Evolutionary conservation across 2,888 invertebrate species (phyloP).

Genomic region (Eumacrocentrus americanus): DNA sequence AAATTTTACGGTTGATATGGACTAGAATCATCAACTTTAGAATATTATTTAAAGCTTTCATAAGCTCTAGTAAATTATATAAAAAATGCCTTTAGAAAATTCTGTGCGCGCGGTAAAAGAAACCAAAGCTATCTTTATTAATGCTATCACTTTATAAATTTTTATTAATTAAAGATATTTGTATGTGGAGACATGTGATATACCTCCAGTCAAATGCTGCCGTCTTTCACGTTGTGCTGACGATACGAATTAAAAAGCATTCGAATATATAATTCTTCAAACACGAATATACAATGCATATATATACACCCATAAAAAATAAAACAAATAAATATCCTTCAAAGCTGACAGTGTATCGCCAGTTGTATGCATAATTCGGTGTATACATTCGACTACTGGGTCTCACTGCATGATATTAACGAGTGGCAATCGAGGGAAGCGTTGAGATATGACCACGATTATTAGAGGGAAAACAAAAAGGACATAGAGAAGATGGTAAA

Average conservation of each 20-base stretch:
- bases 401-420: slow-evolving; percentile 44
- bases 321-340: slow-evolving; percentile 14
- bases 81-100: too few relatives aligned
- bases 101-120: background rate
- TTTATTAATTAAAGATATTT: too few relatives aligned
- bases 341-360: slow-evolving; percentile 1
- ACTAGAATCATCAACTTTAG: too few relatives aligned
- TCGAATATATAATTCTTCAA: slow-evolving; percentile 7
- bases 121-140: background rate
- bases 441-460: slow-evolving; percentile 39
- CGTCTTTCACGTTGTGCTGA: slow-evolving; percentile 15
- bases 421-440: slow-evolving; percentile 42
- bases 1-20: too few relatives aligned
- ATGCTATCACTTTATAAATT: too few relatives aligned
- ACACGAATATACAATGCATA: slow-evolving; percentile 19
- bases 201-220: slow-evolving; percentile 2
- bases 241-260: slow-evolving; percentile 9
- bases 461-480: slow-evolving; percentile 30
- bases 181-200: slow-evolving; percentile 25
- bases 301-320: slow-evolving; percentile 1
- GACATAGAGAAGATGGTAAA: slow-evolving; percentile 22
- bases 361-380: slow-evolving; percentile 26
- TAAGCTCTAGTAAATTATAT: too few relatives aligned
- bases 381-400: slow-evolving; percentile 36
- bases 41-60: too few relatives aligned